Evolutionary conservation across 1,140 invertebrate genomes (phyloP).

Genomic region (Rhizoglyphus robini): DNA sequence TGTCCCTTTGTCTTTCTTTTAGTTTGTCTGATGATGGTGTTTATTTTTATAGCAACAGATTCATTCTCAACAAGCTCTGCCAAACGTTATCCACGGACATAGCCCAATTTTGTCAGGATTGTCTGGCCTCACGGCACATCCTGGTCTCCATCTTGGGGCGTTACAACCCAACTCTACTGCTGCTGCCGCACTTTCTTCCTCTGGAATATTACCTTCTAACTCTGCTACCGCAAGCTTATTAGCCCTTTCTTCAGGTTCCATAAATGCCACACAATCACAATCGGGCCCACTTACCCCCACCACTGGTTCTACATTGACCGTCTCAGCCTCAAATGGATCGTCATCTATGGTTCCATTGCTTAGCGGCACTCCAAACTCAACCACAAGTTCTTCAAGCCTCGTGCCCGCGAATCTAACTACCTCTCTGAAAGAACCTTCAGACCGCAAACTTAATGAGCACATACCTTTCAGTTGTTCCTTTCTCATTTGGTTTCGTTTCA

Average conservation of each 20-base stretch:
- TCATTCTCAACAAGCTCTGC: constrained; percentile 71
- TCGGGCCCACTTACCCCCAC: not conserved
- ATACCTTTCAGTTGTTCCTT: not conserved
- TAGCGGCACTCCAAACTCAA: constrained; percentile 5
- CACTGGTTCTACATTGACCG: too few relatives aligned
- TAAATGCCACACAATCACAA: not conserved
- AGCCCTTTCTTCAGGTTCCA: constrained; percentile 15
- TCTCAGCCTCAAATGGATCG: not conserved
- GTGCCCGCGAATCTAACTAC: not conserved
- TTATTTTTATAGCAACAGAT: constrained; percentile 48
- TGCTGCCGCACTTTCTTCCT: constrained; percentile 28
- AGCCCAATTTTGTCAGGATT: not conserved
- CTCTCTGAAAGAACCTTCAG: not conserved
- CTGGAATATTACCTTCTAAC: constrained; percentile 31
- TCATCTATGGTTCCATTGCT: not conserved
- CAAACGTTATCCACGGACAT: constrained; percentile 25
- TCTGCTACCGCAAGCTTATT: constrained; percentile 20
- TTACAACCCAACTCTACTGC: constrained; percentile 24
- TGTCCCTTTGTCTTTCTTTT: too few relatives aligned
- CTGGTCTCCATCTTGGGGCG: constrained; percentile 25
- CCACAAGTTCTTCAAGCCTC: not conserved
- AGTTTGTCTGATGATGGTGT: too few relatives aligned
- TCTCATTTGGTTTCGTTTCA: constrained; percentile 3
- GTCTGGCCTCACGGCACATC: constrained; percentile 52
- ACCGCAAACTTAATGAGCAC: not conserved